Evolutionary conservation across 2,888 invertebrate genomes (phyloP), one percentile per base, ranked within the genome.

Genomic region (Cremastinae sp.): DNA sequence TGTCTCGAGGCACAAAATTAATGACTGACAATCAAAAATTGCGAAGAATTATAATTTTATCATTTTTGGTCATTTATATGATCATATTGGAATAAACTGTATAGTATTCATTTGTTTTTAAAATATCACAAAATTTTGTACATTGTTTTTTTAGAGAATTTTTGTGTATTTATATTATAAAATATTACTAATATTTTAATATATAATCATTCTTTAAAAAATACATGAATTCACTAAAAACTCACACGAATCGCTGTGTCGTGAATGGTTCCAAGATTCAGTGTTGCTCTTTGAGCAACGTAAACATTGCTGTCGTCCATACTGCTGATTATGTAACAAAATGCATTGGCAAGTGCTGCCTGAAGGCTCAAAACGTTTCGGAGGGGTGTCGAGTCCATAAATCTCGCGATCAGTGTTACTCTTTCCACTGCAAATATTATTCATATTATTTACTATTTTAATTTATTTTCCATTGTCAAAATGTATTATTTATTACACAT

Each of bases 281-380:
- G 92, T 0, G 97, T 96, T 2, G 98, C 95, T 82, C 97, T 92
- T 90, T 99, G 98, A 0, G 98, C 97, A 1, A 99, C 98, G 82
- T 97, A 95, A 12, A 98, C 96, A 90, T 97, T 97, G 75, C 94
- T 94, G 90, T 99, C 99, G 90, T 98, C 98, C 93, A 99, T 95
- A 84, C 97, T 96, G 66, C 97, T 96, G 82, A 99, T 96, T 70
- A 99, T 92, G 90, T 98, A 97, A 90, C 98, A 98, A 92, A 99
- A 98, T 0, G 98, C 97, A 81, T 98, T 98, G 4, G 99, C 97
- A 84, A 99, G 90, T 0, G 98, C 96, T 0, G 98, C 96, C 90
- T 98, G 98, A 58, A 99, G 91, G 0, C 94, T 93, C 69, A 94
- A 93, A 87, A 97, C 95, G 68, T 95, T 95, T 84, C 95, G 93